Base-by-base conservation (phyloP, 2,113 vertebrate genomes). In the Irena cyanogastra region DNA sequence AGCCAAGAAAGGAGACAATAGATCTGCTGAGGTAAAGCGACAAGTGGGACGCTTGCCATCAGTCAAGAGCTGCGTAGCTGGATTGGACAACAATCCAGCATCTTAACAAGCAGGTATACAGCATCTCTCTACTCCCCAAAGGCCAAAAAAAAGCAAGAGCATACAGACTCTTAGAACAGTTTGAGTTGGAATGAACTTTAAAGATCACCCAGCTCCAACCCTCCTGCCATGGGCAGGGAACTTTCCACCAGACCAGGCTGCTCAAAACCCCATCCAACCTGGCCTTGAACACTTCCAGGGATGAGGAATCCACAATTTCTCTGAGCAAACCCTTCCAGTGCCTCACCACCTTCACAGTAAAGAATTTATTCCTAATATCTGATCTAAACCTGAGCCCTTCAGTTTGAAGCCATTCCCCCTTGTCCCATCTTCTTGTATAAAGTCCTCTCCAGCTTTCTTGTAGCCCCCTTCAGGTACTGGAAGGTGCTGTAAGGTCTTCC, bases 31-130 rank as follows among this genome's bases (percentile, higher is more conserved):
- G 47, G 53, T 66, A 59, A 81, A 60, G 41, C 22, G 53, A 80
- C 2, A 1, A 77, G 74, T 0, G 1, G 27, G 39, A 50, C 37
- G 50, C 16, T 53, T 35, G 41, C 7, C 2, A 1, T 54, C 50
- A 47, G 22, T 18, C 31, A 28, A 57, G 12, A 61, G 24, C 31
- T 42, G 17, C 26, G 71, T 16, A 77, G 54, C 26, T 56, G 61
- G 35, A 71, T 0, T n/a, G 24, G 16, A 47, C 30, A 79, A 53
- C 16, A 70, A 28, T 23, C 6, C 27, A 45, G 42, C 50, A 70
- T 41, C 37, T 57, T 45, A n/a, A 56, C 23, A 26, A 83, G 22
- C 41, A 86, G 41, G 31, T n/a, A 77, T 1, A 5, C 42, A 30
- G 37, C 13, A 17, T 37, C 54, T 28, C 70, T 49, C 54, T 49